A percentile compares a stretch with the other conserved stretches of the same genome.
phyloP scores from a whole-genome alignment of 2,113 vertebrate genomes.

The Isichthys henryi region DNA sequence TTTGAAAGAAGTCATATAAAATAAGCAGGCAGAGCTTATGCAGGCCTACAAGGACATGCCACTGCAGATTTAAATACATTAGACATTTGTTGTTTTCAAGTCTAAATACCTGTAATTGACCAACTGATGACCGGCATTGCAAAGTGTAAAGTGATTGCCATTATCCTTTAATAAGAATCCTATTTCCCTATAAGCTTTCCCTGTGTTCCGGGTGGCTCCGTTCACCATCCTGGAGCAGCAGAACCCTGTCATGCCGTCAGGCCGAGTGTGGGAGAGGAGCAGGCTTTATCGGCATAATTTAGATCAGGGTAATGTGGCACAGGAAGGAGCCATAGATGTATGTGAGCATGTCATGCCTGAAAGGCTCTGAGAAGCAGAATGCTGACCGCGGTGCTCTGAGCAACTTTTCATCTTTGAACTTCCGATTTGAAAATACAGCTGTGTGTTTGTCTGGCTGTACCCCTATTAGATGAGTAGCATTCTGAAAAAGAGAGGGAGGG shows the following conservation, averaged over 20 bases:
- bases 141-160: neutral
- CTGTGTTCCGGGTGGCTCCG: neutral
- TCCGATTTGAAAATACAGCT: neutral
- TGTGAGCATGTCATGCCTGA: neutral
- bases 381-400: neutral
- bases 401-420: neutral
- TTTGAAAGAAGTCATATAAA: neutral
- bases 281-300: neutral
- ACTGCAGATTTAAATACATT: neutral
- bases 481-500: neutral
- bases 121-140: neutral
- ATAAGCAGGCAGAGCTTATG: neutral
- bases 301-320: neutral
- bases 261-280: neutral
- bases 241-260: neutral
- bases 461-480: neutral
- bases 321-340: neutral
- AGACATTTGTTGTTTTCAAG: neutral
- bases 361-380: neutral
- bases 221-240: neutral
- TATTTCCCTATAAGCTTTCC: neutral
- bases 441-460: neutral
- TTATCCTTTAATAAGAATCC: neutral
- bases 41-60: neutral
- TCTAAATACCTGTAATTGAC: neutral